Percentiles rank a stretch among this genome's conserved stretches.
phyloP scores from a whole-genome alignment of 2,113 vertebrate species.

The Dipodomys ordii region DNA sequence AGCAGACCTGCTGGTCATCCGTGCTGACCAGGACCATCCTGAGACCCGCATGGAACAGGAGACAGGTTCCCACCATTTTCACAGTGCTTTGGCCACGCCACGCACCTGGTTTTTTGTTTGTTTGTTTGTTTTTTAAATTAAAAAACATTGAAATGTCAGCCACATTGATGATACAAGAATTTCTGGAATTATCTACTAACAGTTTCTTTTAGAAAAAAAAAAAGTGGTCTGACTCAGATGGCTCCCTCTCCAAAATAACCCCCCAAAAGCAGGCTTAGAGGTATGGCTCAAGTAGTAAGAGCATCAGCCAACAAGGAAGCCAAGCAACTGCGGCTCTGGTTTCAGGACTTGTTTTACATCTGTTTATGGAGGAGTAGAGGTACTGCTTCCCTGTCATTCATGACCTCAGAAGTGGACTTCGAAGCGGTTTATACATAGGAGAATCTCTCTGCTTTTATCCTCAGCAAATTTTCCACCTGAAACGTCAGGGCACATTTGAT shows the following conservation, averaged over 20 bases:
- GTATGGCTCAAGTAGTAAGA: too few species aligned
- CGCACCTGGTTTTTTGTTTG: neutral
- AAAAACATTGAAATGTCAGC: neutral
- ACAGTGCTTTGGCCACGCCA: neutral
- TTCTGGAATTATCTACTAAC: neutral
- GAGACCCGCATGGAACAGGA: neutral
- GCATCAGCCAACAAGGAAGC: too few species aligned
- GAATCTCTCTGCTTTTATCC: constrained; percentile 31
- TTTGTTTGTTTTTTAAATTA: constrained; percentile 59
- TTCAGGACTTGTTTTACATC: neutral
- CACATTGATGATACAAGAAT: neutral
- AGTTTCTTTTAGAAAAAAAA: neutral
- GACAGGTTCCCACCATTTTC: neutral
- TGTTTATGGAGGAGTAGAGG: accelerated
- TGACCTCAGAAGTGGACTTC: neutral
- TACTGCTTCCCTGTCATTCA: neutral
- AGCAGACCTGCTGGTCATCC: accelerated
- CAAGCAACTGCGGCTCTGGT: too few species aligned
- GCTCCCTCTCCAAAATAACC: too few species aligned
- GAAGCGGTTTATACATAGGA: accelerated
- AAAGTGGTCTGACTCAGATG: too few species aligned
- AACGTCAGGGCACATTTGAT: neutral
- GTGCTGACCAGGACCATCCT: accelerated
- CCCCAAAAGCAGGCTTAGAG: too few species aligned
- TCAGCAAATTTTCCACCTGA: constrained; percentile 1